Conservation (phyloP, 2,888 invertebrate species). For the Amiota minor region DNA sequence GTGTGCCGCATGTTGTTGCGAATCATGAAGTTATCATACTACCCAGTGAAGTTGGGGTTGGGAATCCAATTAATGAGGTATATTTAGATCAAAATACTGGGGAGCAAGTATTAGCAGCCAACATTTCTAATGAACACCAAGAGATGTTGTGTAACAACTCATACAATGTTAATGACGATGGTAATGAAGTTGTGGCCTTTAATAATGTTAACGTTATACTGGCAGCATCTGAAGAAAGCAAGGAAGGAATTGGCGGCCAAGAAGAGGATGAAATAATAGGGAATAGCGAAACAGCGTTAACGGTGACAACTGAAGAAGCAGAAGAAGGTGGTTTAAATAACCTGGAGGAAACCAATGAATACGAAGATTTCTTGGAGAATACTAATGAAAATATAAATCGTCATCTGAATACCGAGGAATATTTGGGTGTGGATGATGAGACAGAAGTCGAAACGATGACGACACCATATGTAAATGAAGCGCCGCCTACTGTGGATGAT, state of each 20-base stretch:
- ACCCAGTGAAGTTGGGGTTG: neutral
- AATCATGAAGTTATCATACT: slow-evolving; percentile 21
- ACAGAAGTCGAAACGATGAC: no score
- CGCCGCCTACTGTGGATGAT: no score
- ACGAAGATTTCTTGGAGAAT: no score
- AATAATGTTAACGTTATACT: neutral
- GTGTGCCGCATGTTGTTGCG: neutral
- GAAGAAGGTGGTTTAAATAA: no score
- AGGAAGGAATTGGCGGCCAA: neutral
- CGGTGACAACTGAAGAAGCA: neutral
- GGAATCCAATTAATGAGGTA: slow-evolving; percentile 8
- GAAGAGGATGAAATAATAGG: neutral
- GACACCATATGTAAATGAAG: no score
- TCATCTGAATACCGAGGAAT: no score
- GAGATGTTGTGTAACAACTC: neutral
- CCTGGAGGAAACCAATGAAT: no score
- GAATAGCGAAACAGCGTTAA: no score
- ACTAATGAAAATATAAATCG: no score
- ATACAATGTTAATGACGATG: neutral
- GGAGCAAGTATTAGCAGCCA: neutral
- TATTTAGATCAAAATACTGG: neutral
- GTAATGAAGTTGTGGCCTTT: neutral
- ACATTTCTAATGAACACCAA: neutral
- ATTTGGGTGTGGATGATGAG: no score
- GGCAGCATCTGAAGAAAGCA: neutral